These are phyloP conservation scores for Dissostichus mawsoni DNA, from an alignment of 2,113 vertebrate genomes.

Conservation along the genomic window DNA sequence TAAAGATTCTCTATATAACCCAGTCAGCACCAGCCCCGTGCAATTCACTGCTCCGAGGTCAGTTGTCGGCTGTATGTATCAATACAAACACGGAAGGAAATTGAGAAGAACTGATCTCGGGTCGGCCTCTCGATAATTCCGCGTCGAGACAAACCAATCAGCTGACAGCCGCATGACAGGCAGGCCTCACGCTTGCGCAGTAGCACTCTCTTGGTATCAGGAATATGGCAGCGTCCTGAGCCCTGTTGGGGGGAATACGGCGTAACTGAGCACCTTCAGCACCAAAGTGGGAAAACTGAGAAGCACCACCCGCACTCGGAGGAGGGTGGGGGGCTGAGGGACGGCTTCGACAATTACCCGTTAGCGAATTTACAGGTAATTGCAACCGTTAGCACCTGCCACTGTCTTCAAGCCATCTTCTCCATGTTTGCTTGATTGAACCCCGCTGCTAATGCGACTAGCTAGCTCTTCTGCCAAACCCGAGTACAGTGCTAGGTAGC, in stretches of 20 bases:
- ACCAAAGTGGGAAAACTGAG: slow-evolving; percentile 69
- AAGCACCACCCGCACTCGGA: slow-evolving; percentile 60
- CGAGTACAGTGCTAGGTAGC: slow-evolving; percentile 54
- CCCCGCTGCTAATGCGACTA: slow-evolving; percentile 59
- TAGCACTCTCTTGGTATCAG: slow-evolving; percentile 58
- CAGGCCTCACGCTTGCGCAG: slow-evolving; percentile 75
- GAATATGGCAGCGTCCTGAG: slow-evolving; percentile 88
- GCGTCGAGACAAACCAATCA: slow-evolving; percentile 75
- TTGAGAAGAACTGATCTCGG: slow-evolving; percentile 32
- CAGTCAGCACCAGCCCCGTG: neutral
- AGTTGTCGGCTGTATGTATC: neutral
- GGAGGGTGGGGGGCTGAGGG: slow-evolving; percentile 81
- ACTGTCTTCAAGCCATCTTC: slow-evolving; percentile 35
- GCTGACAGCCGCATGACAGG: slow-evolving; percentile 86
- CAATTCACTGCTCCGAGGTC: slow-evolving; percentile 41
- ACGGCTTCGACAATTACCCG: slow-evolving; percentile 66
- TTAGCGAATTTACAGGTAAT: slow-evolving; percentile 79
- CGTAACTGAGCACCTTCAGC: slow-evolving; percentile 73
- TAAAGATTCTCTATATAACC: neutral
- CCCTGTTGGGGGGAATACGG: slow-evolving; percentile 67
- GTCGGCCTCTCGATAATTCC: slow-evolving; percentile 6
- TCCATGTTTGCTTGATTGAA: slow-evolving; percentile 65
- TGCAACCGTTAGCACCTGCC: slow-evolving; percentile 33
- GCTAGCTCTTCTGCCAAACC: slow-evolving; percentile 38
- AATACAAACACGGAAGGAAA: neutral